Evolutionary conservation across 1,140 invertebrate genomes (phyloP).

Genomic region (Bacillus rossius): DNA sequence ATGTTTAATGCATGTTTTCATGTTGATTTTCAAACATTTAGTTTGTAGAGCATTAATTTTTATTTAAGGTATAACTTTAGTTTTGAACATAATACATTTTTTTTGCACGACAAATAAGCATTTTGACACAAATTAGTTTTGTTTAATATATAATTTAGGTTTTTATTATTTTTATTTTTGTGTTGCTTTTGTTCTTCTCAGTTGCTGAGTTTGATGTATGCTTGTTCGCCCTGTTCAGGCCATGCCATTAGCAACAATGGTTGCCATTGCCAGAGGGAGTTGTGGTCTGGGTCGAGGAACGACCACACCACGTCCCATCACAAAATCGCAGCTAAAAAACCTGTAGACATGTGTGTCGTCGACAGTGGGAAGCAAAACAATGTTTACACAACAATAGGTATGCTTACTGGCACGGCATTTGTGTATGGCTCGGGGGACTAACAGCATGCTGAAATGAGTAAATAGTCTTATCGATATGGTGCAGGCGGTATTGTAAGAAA

Average conservation of each 20-base stretch:
- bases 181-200: background rate
- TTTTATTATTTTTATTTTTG: background rate
- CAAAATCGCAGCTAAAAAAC: conserved; percentile 4
- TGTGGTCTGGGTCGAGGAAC: conserved; percentile 24
- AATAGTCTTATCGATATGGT: no score
- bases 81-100: no score
- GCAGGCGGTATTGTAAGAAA: no score
- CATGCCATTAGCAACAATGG: background rate
- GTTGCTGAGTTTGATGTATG: background rate
- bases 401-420: background rate
- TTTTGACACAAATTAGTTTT: no score
- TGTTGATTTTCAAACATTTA: no score
- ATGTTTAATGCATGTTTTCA: background rate
- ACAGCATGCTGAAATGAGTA: no score
- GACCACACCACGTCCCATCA: conserved; percentile 12
- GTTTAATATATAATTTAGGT: background rate
- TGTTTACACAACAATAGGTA: conserved; percentile 30
- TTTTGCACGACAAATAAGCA: no score
- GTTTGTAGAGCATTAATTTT: no score
- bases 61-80: no score
- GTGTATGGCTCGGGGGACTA: no score
- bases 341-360: conserved; percentile 25
- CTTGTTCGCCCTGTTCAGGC: background rate
- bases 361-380: conserved; percentile 24
- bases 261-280: conserved; percentile 26